A percentile compares a stretch with the other conserved stretches of the same genome.
Conservation (phyloP, 2,797 vertebrate genomes). For the Pseudomugil tenellus region DNA sequence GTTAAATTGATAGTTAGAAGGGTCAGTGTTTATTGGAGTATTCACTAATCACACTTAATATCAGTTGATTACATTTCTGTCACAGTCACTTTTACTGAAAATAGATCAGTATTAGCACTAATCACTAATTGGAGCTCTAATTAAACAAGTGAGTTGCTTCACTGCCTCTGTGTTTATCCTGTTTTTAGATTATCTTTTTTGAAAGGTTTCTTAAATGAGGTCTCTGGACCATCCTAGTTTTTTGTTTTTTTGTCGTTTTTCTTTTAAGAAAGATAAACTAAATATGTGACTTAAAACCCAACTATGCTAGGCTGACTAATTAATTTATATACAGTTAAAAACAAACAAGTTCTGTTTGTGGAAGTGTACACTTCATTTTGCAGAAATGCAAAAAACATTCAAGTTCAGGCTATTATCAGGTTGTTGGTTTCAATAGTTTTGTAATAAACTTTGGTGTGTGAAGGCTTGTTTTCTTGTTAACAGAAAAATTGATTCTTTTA, state of each 20-base stretch:
- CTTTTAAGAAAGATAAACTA: not conserved
- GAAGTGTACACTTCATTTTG: not conserved
- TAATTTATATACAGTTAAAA: slow-evolving; percentile 9
- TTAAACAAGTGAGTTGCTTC: too few species aligned
- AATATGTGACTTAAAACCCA: not conserved
- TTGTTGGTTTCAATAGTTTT: too few species aligned
- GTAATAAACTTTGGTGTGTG: too few species aligned
- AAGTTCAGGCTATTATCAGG: too few species aligned
- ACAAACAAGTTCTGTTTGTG: slow-evolving; percentile 11
- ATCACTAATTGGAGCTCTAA: not conserved
- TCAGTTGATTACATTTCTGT: slow-evolving; percentile 18
- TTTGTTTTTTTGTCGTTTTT: too few species aligned
- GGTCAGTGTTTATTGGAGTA: slow-evolving; percentile 15
- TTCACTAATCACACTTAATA: slow-evolving; percentile 27
- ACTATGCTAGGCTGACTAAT: not conserved
- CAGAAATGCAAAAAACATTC: not conserved
- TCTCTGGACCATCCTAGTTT: not conserved
- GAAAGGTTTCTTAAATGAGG: not conserved
- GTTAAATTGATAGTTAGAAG: slow-evolving; percentile 37
- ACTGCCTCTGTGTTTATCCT: too few species aligned
- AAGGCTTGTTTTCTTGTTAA: too few species aligned
- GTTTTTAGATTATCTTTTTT: not conserved
- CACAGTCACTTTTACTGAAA: not conserved
- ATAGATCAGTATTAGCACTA: not conserved
- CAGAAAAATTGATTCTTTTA: too few species aligned